Conservation (phyloP, 2,888 invertebrate genomes). For the Latheticus oryzae region DNA sequence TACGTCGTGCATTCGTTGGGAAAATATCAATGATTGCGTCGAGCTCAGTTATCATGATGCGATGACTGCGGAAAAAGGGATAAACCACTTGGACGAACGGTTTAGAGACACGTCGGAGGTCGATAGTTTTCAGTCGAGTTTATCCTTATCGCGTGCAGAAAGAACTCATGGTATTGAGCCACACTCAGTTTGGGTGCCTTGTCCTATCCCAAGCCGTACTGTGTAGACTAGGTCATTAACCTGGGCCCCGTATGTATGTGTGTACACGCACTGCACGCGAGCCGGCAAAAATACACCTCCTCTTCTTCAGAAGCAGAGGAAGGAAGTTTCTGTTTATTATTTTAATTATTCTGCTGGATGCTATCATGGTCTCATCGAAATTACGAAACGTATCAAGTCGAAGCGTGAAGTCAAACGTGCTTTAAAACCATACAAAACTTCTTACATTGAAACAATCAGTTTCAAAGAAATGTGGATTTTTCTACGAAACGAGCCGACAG, state of each 20-base stretch:
- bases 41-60: slow-evolving; percentile 20
- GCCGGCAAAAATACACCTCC: slow-evolving; percentile 56
- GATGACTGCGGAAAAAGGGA: slow-evolving; percentile 16
- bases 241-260: slow-evolving; percentile 57
- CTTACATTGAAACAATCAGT: slow-evolving; percentile 4
- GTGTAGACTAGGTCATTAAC: slow-evolving; percentile 63
- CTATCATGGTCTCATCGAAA: no score
- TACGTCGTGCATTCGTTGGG: slow-evolving; percentile 1
- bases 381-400: no score
- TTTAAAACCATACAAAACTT: slow-evolving; percentile 10
- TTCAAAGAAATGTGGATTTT: no score
- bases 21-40: slow-evolving; percentile 9
- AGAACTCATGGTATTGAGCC: slow-evolving; percentile 46
- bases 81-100: slow-evolving; percentile 27
- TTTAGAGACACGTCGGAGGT: slow-evolving; percentile 27
- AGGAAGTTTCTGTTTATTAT: slow-evolving; percentile 59
- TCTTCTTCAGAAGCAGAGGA: slow-evolving; percentile 53
- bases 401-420: slow-evolving; percentile 20
- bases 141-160: slow-evolving; percentile 41
- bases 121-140: slow-evolving; percentile 16
- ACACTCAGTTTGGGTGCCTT: slow-evolving; percentile 58
- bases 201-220: slow-evolving; percentile 64
- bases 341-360: slow-evolving; percentile 56
- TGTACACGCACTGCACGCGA: slow-evolving; percentile 60
- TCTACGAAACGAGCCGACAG: no score